phyloP scores from a whole-genome alignment of 2,113 vertebrate genomes.

The Ginglymostoma cirratum region DNA sequence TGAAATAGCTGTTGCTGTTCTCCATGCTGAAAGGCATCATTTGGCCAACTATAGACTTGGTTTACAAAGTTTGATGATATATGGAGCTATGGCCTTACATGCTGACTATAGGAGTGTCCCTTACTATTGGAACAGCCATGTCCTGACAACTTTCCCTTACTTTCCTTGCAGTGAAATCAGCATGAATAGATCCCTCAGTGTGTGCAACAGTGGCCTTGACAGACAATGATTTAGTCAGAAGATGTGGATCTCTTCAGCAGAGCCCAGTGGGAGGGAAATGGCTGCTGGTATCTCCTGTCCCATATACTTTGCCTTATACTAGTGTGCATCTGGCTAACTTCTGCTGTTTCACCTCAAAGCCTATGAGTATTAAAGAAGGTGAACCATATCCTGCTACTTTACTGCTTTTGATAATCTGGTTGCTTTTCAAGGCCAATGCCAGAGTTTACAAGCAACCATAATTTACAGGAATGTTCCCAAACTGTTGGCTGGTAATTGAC shows the following conservation, averaged over 20 bases:
- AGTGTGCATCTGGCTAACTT: neutral
- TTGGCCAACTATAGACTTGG: neutral
- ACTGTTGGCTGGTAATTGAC: neutral
- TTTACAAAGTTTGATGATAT: neutral
- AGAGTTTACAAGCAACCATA: neutral
- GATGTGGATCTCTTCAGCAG: neutral
- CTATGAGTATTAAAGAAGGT: neutral
- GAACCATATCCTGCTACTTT: neutral
- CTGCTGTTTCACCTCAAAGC: neutral
- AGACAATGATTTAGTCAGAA: neutral
- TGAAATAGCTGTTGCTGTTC: neutral
- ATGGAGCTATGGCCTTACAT: too few relatives aligned
- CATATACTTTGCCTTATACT: neutral
- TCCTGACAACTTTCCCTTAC: neutral
- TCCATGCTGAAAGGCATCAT: neutral
- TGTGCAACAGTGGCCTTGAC: neutral
- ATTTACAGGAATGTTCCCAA: neutral
- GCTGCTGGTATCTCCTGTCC: neutral
- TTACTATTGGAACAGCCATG: neutral
- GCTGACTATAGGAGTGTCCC: neutral
- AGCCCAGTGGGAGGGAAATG: neutral
- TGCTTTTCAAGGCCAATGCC: neutral
- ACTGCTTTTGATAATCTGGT: neutral
- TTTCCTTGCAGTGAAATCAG: too few relatives aligned
- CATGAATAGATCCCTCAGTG: neutral